Conservation (phyloP, 2,797 vertebrate species). For the Macrochelys suwanniensis region DNA sequence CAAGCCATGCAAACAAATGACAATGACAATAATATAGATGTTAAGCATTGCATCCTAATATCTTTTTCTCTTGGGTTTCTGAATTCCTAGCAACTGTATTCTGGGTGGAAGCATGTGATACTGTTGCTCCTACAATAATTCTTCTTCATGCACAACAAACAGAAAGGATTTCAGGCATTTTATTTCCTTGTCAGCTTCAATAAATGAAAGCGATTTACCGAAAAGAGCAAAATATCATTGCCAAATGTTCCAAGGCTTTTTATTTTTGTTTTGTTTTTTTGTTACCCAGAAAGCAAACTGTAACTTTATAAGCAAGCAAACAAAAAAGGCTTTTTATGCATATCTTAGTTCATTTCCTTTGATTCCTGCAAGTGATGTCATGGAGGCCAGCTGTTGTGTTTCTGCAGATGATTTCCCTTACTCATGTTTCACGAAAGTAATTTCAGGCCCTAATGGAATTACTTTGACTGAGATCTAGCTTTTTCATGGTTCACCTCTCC, state of each 20-base stretch:
- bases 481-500: constrained; percentile 76
- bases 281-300: constrained; percentile 63
- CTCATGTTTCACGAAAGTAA: constrained; percentile 81
- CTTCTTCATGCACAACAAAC: constrained; percentile 56
- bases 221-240: constrained; percentile 73
- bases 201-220: constrained; percentile 76
- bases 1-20: constrained; percentile 52
- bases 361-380: constrained; percentile 83
- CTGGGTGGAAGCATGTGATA: constrained; percentile 62
- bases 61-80: constrained; percentile 47
- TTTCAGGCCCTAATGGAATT: constrained; percentile 82
- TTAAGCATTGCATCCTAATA: constrained; percentile 49
- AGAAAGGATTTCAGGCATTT: constrained; percentile 76
- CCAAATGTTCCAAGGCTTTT: constrained; percentile 68
- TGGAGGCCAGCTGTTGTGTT: constrained; percentile 82
- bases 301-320: constrained; percentile 75
- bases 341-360: constrained; percentile 79
- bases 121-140: constrained; percentile 66
- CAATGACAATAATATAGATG: constrained; percentile 70
- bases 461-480: constrained; percentile 68
- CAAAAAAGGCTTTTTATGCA: constrained; percentile 73
- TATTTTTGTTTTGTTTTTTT: constrained; percentile 7
- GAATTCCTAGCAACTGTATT: constrained; percentile 50
- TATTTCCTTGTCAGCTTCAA: constrained; percentile 77
- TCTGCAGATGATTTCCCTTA: constrained; percentile 78